These are phyloP conservation scores for Sympetrum striolatum DNA, from an alignment of 2,888 invertebrate species.

Conservation along the genomic window DNA sequence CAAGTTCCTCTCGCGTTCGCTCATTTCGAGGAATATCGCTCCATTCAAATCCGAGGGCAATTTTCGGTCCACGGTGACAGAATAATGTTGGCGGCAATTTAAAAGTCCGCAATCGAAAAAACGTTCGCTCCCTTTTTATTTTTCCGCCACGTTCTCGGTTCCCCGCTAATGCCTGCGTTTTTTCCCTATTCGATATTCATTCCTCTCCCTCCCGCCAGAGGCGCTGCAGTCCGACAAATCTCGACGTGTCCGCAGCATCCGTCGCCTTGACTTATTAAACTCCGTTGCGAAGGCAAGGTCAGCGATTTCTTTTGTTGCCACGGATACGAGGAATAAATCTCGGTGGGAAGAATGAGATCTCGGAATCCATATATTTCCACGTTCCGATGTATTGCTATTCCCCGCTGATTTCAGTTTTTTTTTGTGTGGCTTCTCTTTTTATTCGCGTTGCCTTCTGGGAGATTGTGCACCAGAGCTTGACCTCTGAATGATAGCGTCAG, in stretches of 20 bases:
- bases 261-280: neutral
- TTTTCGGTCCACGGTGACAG: neutral
- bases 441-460: too few species aligned
- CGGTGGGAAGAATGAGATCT: neutral
- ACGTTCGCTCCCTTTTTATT: neutral
- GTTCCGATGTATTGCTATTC: neutral
- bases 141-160: neutral
- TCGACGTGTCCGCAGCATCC: neutral
- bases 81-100: neutral
- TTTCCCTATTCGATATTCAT: neutral
- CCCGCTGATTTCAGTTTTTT: too few species aligned
- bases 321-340: neutral
- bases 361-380: neutral
- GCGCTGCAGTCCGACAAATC: neutral
- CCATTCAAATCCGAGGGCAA: neutral
- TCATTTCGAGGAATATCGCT: too few species aligned
- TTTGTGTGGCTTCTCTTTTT: too few species aligned
- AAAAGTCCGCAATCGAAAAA: neutral
- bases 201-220: neutral
- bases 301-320: neutral
- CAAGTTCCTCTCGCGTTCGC: too few species aligned
- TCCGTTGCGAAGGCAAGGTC: neutral
- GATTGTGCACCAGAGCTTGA: too few species aligned
- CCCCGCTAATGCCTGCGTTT: neutral
- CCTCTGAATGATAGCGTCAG: too few species aligned